phyloP scores from a whole-genome alignment of 2,113 vertebrate species.

The Perca fluviatilis region DNA sequence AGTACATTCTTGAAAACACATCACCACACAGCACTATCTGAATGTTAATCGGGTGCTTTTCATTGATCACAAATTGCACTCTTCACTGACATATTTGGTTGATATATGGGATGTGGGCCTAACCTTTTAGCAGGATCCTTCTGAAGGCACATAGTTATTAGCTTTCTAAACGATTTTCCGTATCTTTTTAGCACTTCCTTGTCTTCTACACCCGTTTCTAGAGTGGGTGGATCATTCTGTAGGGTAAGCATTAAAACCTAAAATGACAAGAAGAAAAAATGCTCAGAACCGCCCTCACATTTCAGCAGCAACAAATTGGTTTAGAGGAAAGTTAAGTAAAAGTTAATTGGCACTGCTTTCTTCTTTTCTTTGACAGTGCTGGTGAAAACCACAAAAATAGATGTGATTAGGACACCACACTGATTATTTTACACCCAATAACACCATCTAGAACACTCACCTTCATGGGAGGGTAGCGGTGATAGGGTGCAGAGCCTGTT shows the following conservation, averaged over 20 bases:
- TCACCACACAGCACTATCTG: slow-evolving; percentile 9
- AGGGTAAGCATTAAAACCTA: slow-evolving; percentile 99
- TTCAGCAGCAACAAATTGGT: slow-evolving; percentile 5
- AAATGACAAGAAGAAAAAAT: slow-evolving; percentile 46
- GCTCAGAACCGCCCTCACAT: background rate
- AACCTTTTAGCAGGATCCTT: slow-evolving; percentile 99
- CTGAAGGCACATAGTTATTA: slow-evolving; percentile 98
- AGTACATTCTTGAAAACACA: slow-evolving; percentile 13
- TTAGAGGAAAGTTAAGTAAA: background rate
- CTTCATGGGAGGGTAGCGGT: slow-evolving; percentile 99
- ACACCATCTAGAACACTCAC: slow-evolving; percentile 77
- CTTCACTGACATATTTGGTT: slow-evolving; percentile 5
- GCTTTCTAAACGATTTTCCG: slow-evolving; percentile 98
- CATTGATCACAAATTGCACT: slow-evolving; percentile 24
- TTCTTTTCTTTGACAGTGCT: background rate
- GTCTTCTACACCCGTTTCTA: slow-evolving; percentile 97
- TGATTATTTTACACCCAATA: background rate
- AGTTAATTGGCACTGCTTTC: background rate
- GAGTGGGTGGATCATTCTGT: slow-evolving; percentile 96
- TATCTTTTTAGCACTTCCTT: slow-evolving; percentile 98
- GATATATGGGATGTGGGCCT: background rate
- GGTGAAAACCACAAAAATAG: background rate
- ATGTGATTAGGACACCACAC: background rate
- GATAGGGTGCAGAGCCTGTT: slow-evolving; percentile 97
- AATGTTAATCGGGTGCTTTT: slow-evolving; percentile 17